Conservation (phyloP, 2,888 invertebrate species). For the Ornithoptera alexandrae region DNA sequence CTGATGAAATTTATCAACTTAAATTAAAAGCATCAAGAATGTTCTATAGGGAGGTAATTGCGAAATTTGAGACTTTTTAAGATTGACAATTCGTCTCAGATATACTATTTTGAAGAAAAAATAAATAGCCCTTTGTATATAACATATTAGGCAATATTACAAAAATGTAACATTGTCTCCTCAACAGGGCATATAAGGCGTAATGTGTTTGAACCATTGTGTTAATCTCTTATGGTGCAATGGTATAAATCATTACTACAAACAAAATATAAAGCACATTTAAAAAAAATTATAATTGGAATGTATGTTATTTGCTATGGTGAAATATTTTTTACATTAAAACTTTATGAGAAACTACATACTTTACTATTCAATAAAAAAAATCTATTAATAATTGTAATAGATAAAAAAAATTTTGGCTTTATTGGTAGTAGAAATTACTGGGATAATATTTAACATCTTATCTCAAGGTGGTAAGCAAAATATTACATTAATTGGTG, state of each 20-base stretch:
- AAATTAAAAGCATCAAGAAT: conserved; percentile 98
- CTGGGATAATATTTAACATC: too few species aligned
- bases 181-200: conserved; percentile 46
- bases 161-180: conserved; percentile 3
- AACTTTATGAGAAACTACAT: too few species aligned
- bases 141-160: conserved; percentile 4
- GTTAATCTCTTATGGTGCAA: conserved; percentile 35
- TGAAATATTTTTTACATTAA: too few species aligned
- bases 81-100: neutral
- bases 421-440: too few species aligned
- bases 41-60: conserved; percentile 88
- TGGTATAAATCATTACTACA: conserved; percentile 55
- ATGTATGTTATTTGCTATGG: neutral
- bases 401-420: too few species aligned
- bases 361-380: too few species aligned
- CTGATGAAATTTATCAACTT: conserved; percentile 97
- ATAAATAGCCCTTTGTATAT: neutral
- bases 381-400: too few species aligned
- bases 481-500: too few species aligned
- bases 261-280: neutral
- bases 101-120: neutral
- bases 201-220: conserved; percentile 53
- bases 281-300: neutral
- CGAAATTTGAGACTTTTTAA: neutral
- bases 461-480: too few species aligned